These are phyloP conservation scores for Petroica traversi DNA, from an alignment of 2,113 vertebrate genomes.

Conservation along the genomic window DNA sequence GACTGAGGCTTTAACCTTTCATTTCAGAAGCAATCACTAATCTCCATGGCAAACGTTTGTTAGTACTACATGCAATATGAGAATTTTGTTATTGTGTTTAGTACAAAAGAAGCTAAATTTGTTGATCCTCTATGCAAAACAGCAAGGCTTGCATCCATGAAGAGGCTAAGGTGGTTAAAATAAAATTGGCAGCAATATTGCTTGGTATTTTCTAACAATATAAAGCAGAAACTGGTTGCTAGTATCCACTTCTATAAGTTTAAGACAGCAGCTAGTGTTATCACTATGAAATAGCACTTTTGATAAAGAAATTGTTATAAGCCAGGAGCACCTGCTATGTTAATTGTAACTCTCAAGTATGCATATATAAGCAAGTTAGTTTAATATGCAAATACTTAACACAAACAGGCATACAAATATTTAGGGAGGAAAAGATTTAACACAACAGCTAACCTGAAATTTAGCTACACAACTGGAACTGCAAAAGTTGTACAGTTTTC, in stretches of 20 bases:
- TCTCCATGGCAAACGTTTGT: not conserved
- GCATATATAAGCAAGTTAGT: not conserved
- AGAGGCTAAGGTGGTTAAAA: not conserved
- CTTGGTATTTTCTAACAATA: not conserved
- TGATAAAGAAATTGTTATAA: not conserved
- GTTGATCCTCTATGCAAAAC: not conserved
- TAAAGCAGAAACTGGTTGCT: not conserved
- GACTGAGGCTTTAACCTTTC: not conserved
- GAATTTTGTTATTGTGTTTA: not conserved
- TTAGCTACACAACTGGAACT: conserved; percentile 97
- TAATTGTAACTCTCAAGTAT: not conserved
- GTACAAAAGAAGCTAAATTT: not conserved
- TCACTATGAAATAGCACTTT: not conserved
- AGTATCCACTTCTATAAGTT: not conserved
- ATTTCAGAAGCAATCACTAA: not conserved
- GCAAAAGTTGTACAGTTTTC: conserved; percentile 95
- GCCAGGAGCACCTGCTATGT: not conserved
- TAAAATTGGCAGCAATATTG: not conserved
- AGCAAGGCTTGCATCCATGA: not conserved
- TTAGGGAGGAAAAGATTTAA: conserved; percentile 60
- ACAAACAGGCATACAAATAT: conserved; percentile 30
- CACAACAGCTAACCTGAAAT: conserved; percentile 87
- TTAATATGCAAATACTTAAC: not conserved
- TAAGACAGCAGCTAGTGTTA: not conserved
- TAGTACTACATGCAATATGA: not conserved